These are phyloP conservation scores for Lagopus leucura DNA, from an alignment of 2,113 vertebrate species.

Conservation along the genomic window DNA sequence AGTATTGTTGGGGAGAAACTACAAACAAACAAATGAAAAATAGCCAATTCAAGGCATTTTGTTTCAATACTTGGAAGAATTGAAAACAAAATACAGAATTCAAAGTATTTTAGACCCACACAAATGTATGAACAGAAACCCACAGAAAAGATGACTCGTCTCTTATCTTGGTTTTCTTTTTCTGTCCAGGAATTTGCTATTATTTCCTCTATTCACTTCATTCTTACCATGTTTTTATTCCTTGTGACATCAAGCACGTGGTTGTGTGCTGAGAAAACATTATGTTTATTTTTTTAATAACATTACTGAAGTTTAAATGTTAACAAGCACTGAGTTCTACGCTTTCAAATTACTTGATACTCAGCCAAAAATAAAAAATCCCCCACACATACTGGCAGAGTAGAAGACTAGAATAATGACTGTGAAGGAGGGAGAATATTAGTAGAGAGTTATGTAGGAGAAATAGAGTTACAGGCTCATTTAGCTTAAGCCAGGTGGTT, in stretches of 20 bases:
- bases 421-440: neutral
- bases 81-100: slow-evolving; percentile 54
- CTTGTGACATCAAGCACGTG: neutral
- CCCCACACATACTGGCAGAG: neutral
- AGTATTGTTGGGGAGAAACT: slow-evolving; percentile 16
- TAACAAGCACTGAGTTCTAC: neutral
- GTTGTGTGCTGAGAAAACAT: neutral
- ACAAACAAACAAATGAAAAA: slow-evolving; percentile 41
- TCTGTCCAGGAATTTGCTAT: neutral
- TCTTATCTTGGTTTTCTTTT: slow-evolving; percentile 37
- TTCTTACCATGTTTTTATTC: neutral
- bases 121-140: slow-evolving; percentile 42
- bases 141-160: neutral
- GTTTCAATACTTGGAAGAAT: slow-evolving; percentile 41
- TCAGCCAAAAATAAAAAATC: neutral
- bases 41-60: slow-evolving; percentile 48
- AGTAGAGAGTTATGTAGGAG: neutral
- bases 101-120: slow-evolving; percentile 30
- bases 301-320: neutral
- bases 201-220: neutral
- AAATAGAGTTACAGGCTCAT: neutral
- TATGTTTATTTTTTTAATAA: neutral
- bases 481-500: neutral
- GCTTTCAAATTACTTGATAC: neutral
- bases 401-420: neutral